Evolutionary conservation across 2,797 vertebrate genomes (phyloP).

Genomic region (Melopsittacus undulatus): DNA sequence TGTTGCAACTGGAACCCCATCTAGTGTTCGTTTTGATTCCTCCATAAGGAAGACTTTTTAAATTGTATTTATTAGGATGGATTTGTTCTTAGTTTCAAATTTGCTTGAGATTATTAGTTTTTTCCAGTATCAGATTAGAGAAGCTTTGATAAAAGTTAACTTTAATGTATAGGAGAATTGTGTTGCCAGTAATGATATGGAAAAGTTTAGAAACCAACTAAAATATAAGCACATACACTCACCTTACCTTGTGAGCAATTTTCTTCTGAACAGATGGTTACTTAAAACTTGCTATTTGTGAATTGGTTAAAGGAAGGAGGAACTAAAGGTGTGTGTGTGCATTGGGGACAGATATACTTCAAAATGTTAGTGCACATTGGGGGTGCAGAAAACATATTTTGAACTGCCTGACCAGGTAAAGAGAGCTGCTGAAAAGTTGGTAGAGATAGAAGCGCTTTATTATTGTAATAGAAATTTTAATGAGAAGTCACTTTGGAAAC

Average conservation of each 20-base stretch:
- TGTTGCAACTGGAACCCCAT: conserved; percentile 93
- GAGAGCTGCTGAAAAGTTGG: not conserved
- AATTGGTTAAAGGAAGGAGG: not conserved
- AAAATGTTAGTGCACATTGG: not conserved
- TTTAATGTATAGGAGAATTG: not conserved
- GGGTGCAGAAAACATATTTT: conserved; percentile 21
- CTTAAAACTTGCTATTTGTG: conserved; percentile 25
- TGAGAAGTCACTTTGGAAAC: conserved; percentile 41
- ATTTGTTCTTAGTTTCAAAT: conserved; percentile 11
- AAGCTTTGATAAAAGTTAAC: not conserved
- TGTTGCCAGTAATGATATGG: not conserved
- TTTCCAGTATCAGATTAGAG: not conserved
- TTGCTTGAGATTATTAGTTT: not conserved
- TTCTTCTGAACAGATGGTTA: conserved; percentile 22
- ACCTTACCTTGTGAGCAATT: not conserved
- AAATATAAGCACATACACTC: not conserved
- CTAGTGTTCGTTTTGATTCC: conserved; percentile 90
- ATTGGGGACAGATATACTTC: not conserved
- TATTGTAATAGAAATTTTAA: conserved; percentile 33
- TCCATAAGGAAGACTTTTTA: conserved; percentile 68
- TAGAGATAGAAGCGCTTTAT: conserved; percentile 10
- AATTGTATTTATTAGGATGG: conserved; percentile 66
- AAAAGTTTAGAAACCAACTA: conserved; percentile 31
- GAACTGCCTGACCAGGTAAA: not conserved
- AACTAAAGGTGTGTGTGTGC: not conserved